A percentile compares a stretch with the other conserved stretches of the same genome.
phyloP scores from a whole-genome alignment of 2,113 vertebrate species.

The Mohoua ochrocephala region DNA sequence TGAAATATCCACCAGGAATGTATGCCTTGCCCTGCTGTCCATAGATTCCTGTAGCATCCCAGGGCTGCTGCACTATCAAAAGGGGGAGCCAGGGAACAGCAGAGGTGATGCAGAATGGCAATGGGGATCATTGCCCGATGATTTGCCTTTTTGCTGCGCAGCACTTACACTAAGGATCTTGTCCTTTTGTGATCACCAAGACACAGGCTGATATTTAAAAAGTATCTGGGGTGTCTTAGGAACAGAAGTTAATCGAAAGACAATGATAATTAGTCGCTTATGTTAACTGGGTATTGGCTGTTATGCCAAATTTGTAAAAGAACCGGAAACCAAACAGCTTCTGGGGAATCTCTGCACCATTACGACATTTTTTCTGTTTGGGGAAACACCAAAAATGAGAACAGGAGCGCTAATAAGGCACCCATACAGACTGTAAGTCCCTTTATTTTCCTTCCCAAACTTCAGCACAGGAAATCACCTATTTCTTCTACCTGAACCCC shows the following conservation, averaged over 20 bases:
- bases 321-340: not conserved
- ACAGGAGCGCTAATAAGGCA: not conserved
- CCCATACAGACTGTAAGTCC: not conserved
- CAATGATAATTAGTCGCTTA: not conserved
- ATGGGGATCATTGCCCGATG: not conserved
- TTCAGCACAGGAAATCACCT: not conserved
- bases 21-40: not conserved
- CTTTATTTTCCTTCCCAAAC: not conserved
- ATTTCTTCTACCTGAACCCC: not conserved
- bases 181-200: not conserved
- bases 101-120: not conserved
- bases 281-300: not conserved
- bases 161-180: not conserved
- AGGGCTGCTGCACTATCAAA: not conserved
- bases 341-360: not conserved
- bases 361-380: not conserved
- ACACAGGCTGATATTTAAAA: not conserved
- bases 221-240: not conserved
- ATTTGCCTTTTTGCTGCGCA: not conserved
- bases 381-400: not conserved
- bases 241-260: not conserved
- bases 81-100: not conserved
- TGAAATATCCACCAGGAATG: not conserved
- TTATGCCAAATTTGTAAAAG: not conserved
- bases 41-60: rapidly evolving